Base-by-base conservation (phyloP, 2,113 vertebrate species). In the Zosterops hypoxanthus region DNA sequence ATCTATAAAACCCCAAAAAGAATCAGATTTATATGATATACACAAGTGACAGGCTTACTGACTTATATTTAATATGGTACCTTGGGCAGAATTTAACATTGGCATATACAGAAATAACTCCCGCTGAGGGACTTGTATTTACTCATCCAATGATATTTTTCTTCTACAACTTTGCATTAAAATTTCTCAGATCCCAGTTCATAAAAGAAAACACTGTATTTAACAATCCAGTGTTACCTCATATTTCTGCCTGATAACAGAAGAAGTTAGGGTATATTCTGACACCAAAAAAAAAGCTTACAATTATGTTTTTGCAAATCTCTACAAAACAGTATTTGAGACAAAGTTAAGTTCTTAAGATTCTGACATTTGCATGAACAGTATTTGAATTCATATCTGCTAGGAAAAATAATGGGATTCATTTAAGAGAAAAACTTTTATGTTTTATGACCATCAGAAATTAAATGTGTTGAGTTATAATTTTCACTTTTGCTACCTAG, bases 1-100 rank as follows among this genome's bases (percentile, higher is more conserved):
- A 97, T 97, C 99, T 99, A 79, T 53, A 86, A 97, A 92, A 94
- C 66, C 73, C 64, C 61, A 14, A 85, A 87, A 88, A 60, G 3
- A 20, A 76, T 59, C 4, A 64, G 11, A 39, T 52, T 79, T 86
- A 44, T 57, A 31, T 18, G 10, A 92, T 36, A 44, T 42, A 26
- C 1, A 8, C 16, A 66, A 60, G 0, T 59, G 8, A 20, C 82
- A 90, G 39, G 8, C 29, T 41, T 80, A 69, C 5, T 65, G 59
- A 72, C 14, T 25, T 53, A 33, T 64, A 50, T 84, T 50, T 47
- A 44, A 33, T 53, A 33, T 4, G 7, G 42, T 41, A 90, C 34
- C 26, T n/a, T 52, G 18, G 52, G 33, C 53, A 82, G 34, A 72
- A 77, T 31, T 72, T 75, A 85, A 29, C 33, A 81, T 22, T 17